Percentiles rank a stretch among this genome's conserved stretches.
Conservation (phyloP, 2,113 vertebrate genomes). For the Sardina pilchardus region DNA sequence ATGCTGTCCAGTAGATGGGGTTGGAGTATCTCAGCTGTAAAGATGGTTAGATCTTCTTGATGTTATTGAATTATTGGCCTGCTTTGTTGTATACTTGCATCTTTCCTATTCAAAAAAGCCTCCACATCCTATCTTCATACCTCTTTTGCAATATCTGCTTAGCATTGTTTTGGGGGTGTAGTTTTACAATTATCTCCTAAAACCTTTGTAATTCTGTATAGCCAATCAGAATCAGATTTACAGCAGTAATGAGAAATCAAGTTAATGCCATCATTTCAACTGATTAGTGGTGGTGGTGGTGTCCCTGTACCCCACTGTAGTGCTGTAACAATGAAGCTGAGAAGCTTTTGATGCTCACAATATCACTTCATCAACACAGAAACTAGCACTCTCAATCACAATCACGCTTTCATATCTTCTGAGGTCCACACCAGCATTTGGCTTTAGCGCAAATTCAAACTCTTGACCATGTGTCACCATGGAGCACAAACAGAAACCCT, state of each 20-base stretch:
- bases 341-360: neutral
- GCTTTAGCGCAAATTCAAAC: neutral
- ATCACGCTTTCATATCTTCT: too few relatives aligned
- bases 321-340: neutral
- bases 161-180: neutral
- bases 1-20: neutral
- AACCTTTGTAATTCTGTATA: too few relatives aligned
- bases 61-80: neutral
- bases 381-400: too few relatives aligned
- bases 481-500: neutral
- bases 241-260: too few relatives aligned
- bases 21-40: slow-evolving; percentile 1
- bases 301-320: too few relatives aligned
- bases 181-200: neutral
- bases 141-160: too few relatives aligned
- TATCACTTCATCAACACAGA: neutral
- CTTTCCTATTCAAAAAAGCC: neutral
- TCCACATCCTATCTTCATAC: neutral
- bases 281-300: too few relatives aligned
- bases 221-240: too few relatives aligned
- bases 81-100: neutral
- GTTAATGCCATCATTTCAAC: too few relatives aligned
- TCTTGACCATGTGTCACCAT: neutral
- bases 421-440: neutral
- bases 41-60: neutral